These are phyloP conservation scores for Crenichthys baileyi DNA, from an alignment of 2,797 vertebrate genomes.

Conservation along the genomic window DNA sequence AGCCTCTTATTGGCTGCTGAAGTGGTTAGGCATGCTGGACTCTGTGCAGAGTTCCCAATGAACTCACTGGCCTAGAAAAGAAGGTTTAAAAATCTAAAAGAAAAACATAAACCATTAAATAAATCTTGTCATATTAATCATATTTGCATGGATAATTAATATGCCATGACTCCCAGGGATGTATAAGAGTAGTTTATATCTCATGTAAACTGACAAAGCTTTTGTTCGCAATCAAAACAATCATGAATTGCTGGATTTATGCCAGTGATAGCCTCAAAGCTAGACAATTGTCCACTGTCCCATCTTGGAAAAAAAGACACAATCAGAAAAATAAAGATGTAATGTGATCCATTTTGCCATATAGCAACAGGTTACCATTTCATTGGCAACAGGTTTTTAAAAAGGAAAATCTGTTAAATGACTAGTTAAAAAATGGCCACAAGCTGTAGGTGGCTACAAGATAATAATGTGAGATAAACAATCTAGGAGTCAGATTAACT, in stretches of 20 bases:
- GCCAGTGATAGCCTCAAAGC: constrained; percentile 49
- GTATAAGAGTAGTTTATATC: constrained; percentile 34
- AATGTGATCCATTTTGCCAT: background rate
- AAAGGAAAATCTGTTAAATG: background rate
- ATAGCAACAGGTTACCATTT: background rate
- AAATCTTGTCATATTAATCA: background rate
- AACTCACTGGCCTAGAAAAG: constrained; percentile 48
- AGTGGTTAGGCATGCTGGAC: constrained; percentile 37
- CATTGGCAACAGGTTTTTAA: background rate
- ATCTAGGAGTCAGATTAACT: background rate
- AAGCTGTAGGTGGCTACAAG: background rate
- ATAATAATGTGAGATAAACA: background rate
- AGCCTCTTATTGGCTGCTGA: constrained; percentile 62
- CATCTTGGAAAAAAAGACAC: background rate
- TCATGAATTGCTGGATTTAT: constrained; percentile 67
- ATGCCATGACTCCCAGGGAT: constrained; percentile 25
- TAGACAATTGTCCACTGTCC: constrained; percentile 54
- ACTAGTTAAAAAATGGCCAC: background rate
- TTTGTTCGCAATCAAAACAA: constrained; percentile 69
- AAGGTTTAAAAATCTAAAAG: constrained; percentile 19
- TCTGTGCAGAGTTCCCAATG: constrained; percentile 45
- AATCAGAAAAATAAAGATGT: background rate
- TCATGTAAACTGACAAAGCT: constrained; percentile 56
- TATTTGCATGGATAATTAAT: constrained; percentile 41
- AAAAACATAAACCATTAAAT: background rate